Base-by-base conservation (phyloP, 2,113 vertebrate genomes). In the Salvelinus alpinus region DNA sequence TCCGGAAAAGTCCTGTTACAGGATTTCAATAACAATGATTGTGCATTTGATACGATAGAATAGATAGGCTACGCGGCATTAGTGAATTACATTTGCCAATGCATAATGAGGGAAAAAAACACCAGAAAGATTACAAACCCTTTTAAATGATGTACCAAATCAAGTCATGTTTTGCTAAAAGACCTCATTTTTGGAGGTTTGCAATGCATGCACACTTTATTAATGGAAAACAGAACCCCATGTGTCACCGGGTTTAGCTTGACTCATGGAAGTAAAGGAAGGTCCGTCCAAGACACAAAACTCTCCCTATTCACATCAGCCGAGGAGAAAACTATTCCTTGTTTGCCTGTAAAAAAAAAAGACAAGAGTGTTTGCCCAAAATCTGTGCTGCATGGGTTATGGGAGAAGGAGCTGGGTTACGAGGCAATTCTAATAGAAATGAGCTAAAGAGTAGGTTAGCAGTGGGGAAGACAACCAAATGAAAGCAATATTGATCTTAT, bases 221-320 rank as follows among this genome's bases (percentile, higher is more conserved):
- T 66, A 66, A 66, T 29, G 64, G 64, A 12, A 66, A 66, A 66
- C 25, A 66, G 62, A 64, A 5, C 11, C 64, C 22, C 4, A 3
- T 29, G 25, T 66, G 64, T 29, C 25, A 14, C 18, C 13, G 64
- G 16, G 64, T 29, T 66, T 24, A 66, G 64, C 64, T 24, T 66
- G 25, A 66, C 59, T 62, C n/a, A 16, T 27, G 64, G 25, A 66
- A 18, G 59, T 12, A 64, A 38, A 73, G 59, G 11, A 47, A 57
- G 25, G 57, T 34, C 57, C 64, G 59, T 73, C 57, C 72, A 44
- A 34, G 34, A n/a, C 64, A 76, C 64, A 72, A 72, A 69, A 20
- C 24, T 5, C 12, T 54, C 34, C 48, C 69, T 71, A 51, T 48
- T 68, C 34, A 29, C 24, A 24, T 72, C 1, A 3, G 73, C 78